These are phyloP conservation scores for Tholera decimalis DNA, from an alignment of 2,888 invertebrate genomes.

Conservation along the genomic window DNA sequence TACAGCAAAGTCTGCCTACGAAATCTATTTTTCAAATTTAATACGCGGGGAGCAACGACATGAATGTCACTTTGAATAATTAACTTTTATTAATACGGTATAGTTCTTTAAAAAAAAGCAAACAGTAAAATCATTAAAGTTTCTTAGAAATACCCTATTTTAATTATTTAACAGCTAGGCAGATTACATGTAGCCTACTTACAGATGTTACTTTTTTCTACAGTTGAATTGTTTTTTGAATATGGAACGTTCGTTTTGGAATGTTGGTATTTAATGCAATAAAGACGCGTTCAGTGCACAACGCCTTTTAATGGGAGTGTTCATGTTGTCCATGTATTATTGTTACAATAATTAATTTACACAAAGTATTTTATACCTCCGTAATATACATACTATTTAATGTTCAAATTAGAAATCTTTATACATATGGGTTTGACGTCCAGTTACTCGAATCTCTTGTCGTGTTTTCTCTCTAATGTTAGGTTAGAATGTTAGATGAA, in stretches of 20 bases:
- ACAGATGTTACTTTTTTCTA: constrained; percentile 1
- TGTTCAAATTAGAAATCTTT: constrained; percentile 57
- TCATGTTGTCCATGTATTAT: constrained; percentile 60
- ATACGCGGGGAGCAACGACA: constrained; percentile 9
- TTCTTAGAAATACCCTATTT: constrained; percentile 22
- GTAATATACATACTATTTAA: constrained; percentile 53
- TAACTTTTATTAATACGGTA: constrained; percentile 22
- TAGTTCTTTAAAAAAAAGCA: constrained; percentile 30
- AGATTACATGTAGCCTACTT: constrained; percentile 2
- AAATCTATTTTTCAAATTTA: constrained; percentile 17
- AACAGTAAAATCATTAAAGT: constrained; percentile 24
- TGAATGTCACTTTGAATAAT: constrained; percentile 11
- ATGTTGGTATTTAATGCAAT: constrained; percentile 58
- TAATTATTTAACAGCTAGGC: constrained; percentile 39
- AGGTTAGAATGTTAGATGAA: constrained; percentile 37
- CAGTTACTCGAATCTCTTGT: constrained; percentile 65
- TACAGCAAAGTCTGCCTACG: constrained; percentile 8
- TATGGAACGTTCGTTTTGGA: constrained; percentile 48
- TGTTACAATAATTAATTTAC: constrained; percentile 64
- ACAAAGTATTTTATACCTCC: constrained; percentile 69
- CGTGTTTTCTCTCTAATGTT: constrained; percentile 22
- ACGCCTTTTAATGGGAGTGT: constrained; percentile 66
- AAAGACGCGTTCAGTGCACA: constrained; percentile 61
- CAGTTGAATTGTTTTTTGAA: constrained; percentile 26
- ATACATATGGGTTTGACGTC: constrained; percentile 48